Evolutionary conservation across 2,888 invertebrate species (phyloP).

Genomic region (Cataglyphis altisquamis): DNA sequence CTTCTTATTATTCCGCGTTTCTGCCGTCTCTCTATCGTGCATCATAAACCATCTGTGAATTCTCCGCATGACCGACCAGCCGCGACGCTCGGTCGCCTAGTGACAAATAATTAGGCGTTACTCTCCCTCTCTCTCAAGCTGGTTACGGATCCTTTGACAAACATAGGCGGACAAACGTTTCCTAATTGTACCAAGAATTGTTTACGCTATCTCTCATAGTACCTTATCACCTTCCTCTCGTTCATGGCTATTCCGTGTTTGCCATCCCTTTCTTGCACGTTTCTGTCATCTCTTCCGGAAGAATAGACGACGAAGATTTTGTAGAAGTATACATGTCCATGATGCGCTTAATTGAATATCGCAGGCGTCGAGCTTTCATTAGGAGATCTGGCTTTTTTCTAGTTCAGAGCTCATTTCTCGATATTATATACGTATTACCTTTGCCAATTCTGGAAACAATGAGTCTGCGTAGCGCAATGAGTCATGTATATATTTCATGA

Average conservation of each 20-base stretch:
- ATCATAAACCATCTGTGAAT: constrained; percentile 58
- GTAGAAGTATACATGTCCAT: constrained; percentile 53
- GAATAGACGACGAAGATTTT: constrained; percentile 65
- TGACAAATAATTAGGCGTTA: constrained; percentile 76
- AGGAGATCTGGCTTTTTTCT: constrained; percentile 48
- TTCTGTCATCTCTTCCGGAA: constrained; percentile 75
- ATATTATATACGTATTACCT: constrained; percentile 24
- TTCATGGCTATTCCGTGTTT: constrained; percentile 72
- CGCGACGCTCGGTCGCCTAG: constrained; percentile 53
- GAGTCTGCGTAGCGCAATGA: constrained; percentile 38
- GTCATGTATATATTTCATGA: constrained; percentile 32
- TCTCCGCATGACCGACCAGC: constrained; percentile 70
- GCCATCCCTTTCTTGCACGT: constrained; percentile 67
- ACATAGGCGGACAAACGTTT: constrained; percentile 80
- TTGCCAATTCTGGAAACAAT: constrained; percentile 17
- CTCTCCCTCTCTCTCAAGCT: constrained; percentile 67
- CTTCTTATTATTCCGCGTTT: not conserved
- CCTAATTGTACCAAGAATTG: constrained; percentile 82
- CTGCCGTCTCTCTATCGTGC: not conserved
- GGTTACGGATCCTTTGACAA: constrained; percentile 80
- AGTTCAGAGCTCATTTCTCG: not conserved
- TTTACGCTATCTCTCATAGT: constrained; percentile 75
- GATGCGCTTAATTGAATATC: constrained; percentile 67
- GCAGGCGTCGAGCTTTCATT: constrained; percentile 44
- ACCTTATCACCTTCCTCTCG: constrained; percentile 69